Evolutionary conservation across 2,113 vertebrate genomes (phyloP).

Genomic region (Manacus vitellinus): DNA sequence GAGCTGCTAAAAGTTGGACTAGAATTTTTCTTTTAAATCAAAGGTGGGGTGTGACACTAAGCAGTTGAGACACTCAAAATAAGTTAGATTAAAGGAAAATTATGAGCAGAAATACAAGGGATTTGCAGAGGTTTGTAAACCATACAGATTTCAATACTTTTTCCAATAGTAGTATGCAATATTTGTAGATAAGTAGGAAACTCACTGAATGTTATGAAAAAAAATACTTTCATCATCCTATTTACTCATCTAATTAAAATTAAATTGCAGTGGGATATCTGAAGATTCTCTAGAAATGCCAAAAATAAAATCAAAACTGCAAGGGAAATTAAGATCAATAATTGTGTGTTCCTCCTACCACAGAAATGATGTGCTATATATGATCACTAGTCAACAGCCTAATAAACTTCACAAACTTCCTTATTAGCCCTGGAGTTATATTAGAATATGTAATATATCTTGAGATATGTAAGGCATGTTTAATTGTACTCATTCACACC

Average conservation of each 20-base stretch:
- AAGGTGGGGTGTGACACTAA: not conserved
- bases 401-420: slow-evolving; percentile 3
- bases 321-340: not conserved
- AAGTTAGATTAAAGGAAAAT: not conserved
- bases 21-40: not conserved
- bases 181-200: not conserved
- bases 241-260: slow-evolving; percentile 25
- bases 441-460: slow-evolving; percentile 29
- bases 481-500: slow-evolving; percentile 46
- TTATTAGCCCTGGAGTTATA: slow-evolving; percentile 10
- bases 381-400: not conserved
- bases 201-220: not conserved
- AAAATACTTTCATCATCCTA: not conserved
- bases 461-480: slow-evolving; percentile 28
- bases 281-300: slow-evolving; percentile 7
- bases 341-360: not conserved
- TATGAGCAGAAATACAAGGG: not conserved
- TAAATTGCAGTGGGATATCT: not conserved
- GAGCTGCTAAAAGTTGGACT: not conserved
- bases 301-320: slow-evolving; percentile 14
- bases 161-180: not conserved
- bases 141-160: not conserved
- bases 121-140: not conserved
- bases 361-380: not conserved
- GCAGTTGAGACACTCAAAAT: not conserved